These are phyloP conservation scores for Ophraella communa DNA, from an alignment of 2,888 invertebrate species.

Conservation along the genomic window DNA sequence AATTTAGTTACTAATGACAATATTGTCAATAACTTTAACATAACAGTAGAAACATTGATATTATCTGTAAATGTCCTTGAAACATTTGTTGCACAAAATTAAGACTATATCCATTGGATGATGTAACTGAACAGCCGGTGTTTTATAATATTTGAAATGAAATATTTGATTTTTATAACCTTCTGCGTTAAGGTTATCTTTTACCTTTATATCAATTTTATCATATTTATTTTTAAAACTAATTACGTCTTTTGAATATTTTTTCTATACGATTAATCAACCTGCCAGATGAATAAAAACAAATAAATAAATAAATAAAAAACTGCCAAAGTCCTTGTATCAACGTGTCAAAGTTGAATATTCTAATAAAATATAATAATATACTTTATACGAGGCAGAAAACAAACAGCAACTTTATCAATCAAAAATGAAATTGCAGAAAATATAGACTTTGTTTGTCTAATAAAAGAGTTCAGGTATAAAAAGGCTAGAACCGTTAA, in stretches of 20 bases:
- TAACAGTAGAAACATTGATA: background rate
- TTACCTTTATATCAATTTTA: background rate
- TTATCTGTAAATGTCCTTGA: background rate
- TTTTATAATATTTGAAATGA: background rate
- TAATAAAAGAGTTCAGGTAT: no score
- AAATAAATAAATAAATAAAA: no score
- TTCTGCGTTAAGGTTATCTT: background rate
- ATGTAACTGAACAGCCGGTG: background rate
- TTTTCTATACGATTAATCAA: no score
- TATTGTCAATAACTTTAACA: background rate
- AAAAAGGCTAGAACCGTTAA: no score
- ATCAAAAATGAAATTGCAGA: no score
- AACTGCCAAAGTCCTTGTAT: no score
- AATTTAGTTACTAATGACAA: background rate
- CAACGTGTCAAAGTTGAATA: no score
- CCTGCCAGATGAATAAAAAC: no score
- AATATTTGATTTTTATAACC: background rate
- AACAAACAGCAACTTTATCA: no score
- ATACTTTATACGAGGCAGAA: no score
- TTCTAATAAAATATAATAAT: no score
- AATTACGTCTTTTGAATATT: background rate
- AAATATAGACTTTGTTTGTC: no score
- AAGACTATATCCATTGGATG: background rate
- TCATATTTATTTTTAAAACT: background rate
- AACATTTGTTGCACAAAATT: background rate